Evolutionary conservation across 2,888 invertebrate species (phyloP), one percentile per base, ranked within the genome.

Genomic region (Eumacrocentrus americanus): DNA sequence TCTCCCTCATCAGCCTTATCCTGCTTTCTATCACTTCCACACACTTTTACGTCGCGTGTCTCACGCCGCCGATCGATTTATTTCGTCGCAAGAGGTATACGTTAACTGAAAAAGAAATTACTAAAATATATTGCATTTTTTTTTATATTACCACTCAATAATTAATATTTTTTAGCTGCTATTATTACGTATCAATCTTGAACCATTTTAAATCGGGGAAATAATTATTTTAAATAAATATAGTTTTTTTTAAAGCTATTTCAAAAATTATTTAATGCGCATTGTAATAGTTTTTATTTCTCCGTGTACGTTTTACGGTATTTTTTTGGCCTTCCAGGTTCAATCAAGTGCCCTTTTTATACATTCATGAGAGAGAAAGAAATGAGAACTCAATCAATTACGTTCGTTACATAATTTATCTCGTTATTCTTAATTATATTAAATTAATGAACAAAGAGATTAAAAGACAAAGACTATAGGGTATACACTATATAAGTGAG

Each of bases 301-400:
- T 56, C 50, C 20, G 12, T 53, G 37, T 59, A 47, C n/a, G n/a
- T n/a, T n/a, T n/a, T n/a, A n/a, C n/a, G n/a, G n/a, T n/a, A n/a
- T n/a, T n/a, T n/a, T n/a, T n/a, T n/a, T n/a, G n/a, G n/a, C n/a
- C n/a, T n/a, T n/a, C n/a, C n/a, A n/a, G n/a, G 46, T 65, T 68
- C 60, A 71, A 77, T 76, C 73, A 76, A 77, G 76, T 77, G 77
- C 73, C 77, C 76, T 76, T 77, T 73, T 76, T 72, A 70, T 70
- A 74, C 73, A 46, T 22, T 38, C 7, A n/a, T n/a, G n/a, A n/a
- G n/a, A n/a, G n/a, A n/a, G n/a, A n/a, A n/a, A n/a, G n/a, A n/a
- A n/a, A n/a, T n/a, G 22, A 40, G 14, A 20, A 52, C 25, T 40
- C 22, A 52, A 40, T 52, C 14, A 52, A 40, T 23, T 23, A 25